Conservation (phyloP, 2,113 vertebrate genomes). For the Elanoides forficatus region DNA sequence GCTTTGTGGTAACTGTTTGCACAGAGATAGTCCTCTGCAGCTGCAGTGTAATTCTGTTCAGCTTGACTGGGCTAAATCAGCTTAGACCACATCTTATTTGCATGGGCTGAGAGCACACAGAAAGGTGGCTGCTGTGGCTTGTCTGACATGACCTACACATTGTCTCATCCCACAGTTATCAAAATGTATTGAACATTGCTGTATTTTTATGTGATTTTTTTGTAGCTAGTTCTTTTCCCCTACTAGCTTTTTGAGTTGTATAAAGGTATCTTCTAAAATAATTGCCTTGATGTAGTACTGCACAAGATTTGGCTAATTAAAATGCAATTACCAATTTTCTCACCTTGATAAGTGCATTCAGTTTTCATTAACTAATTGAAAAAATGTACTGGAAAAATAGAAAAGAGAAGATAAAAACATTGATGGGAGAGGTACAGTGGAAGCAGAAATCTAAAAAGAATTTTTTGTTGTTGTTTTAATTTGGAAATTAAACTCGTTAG, state of each 20-base stretch:
- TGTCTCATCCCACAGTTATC: neutral
- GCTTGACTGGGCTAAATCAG: neutral
- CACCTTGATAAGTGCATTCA: neutral
- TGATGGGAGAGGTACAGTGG: neutral
- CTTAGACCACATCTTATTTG: neutral
- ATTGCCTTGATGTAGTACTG: neutral
- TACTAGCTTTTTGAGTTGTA: neutral
- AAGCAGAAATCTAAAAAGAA: neutral
- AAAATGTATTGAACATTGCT: neutral
- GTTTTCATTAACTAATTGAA: neutral
- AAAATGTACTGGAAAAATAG: neutral
- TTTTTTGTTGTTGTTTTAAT: neutral
- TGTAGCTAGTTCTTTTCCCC: neutral
- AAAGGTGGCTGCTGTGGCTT: neutral
- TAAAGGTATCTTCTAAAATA: neutral
- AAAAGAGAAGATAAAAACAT: neutral
- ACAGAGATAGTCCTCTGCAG: neutral
- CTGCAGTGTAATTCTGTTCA: neutral
- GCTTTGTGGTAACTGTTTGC: neutral
- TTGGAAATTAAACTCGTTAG: neutral
- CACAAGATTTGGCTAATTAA: neutral
- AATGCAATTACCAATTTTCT: neutral
- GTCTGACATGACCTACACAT: accelerated
- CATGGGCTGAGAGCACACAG: neutral
- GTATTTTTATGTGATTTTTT: neutral